Base-by-base conservation (phyloP, 1,140 invertebrate species). In the Hylaeus volcanicus region DNA sequence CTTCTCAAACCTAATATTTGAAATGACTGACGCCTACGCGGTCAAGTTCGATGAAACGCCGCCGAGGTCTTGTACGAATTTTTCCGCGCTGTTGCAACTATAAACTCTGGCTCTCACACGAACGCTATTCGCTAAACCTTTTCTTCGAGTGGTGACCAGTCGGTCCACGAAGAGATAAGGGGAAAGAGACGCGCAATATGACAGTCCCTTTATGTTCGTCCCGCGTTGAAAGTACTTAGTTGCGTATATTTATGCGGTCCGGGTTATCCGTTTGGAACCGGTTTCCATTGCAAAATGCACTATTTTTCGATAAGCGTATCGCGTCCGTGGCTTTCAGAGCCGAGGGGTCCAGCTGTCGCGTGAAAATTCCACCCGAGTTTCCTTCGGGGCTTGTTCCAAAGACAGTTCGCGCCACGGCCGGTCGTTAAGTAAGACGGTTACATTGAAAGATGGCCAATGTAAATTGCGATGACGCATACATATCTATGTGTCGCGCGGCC, bases 361-460 rank as follows among this genome's bases (percentile, higher is more conserved):
- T 82, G 84, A 86, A 86, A 86, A 86, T 75, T 82, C 83, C 72
- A 74, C 53, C 56, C 81, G 83, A 69, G 69, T 86, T 86, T 86
- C 74, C 84, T 56, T 65, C n/a, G 60, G 3, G 66, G 15, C 60
- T 5, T 11, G 55, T 56, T 55, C 77, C 45, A 56, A 79, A 73
- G 55, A 86, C 81, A 64, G 60, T 86, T 63, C 74, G 80, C 81
- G 60, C 75, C 58, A 72, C 69, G 41, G 76, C 73, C 43, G 87
- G 88, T 91, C 90, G 90, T 91, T 91, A 90, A 92, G 85, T 91
- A 87, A 91, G 90, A 89, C 87, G 89, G 89, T 91, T 91, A 91
- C 90, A 92, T 92, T 92, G 91, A 91, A 82, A 92, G 91, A 92
- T 91, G 89, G 86, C 83, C 88, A 86, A 91, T 92, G 90, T 91